Evolutionary conservation across 2,113 vertebrate genomes (phyloP), one percentile per base, ranked within the genome.

Genomic region (Sula dactylatra): DNA sequence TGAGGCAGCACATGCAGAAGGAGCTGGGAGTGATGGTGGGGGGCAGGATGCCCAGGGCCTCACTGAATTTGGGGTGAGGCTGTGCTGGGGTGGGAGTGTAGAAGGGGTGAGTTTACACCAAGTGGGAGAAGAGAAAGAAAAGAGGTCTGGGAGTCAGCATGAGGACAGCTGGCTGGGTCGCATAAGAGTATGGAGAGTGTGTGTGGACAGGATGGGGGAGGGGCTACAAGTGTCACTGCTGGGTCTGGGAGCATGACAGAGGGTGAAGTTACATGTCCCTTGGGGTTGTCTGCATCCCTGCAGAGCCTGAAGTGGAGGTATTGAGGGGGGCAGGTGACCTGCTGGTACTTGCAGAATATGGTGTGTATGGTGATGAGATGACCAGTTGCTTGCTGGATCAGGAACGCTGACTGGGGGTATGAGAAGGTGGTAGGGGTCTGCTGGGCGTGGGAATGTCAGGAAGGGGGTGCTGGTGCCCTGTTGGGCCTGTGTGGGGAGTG

Each of bases 321-420:
- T 13, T 42, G 42, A 67, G 73, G 2, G 9, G 16, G 9, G 4
- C 9, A 16, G 9, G 5, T 82, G 24, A 34, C 44, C 40, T 64
- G 34, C 38, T 47, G 47, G 19, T 58, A 27, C n/a, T n/a, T 86
- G 40, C 45, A 54, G 40, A 44, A 8, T 26, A 3, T 2, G 15
- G n/a, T 5, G 1, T 29, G 8, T 45, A 59, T 52, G 34, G 55
- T 25, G 6, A 20, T 0, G 0, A 19, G 19, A 9, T 76, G 29
- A 19, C 29, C 61, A 11, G 18, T 49, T 73, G 38, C 15, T 73
- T 54, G 11, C 47, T 64, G 59, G 10, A 40, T 59, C 71, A 50
- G 58, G 59, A 38, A 9, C 42, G 36, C 44, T 56, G 45, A 19
- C 11, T 14, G 15, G 13, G 31, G 26, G 6, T 5, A 13, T 40